A percentile compares a stretch with the other conserved stretches of the same genome.
phyloP scores from a whole-genome alignment of 2,888 invertebrate genomes.

The Acanthosoma haemorrhoidale region DNA sequence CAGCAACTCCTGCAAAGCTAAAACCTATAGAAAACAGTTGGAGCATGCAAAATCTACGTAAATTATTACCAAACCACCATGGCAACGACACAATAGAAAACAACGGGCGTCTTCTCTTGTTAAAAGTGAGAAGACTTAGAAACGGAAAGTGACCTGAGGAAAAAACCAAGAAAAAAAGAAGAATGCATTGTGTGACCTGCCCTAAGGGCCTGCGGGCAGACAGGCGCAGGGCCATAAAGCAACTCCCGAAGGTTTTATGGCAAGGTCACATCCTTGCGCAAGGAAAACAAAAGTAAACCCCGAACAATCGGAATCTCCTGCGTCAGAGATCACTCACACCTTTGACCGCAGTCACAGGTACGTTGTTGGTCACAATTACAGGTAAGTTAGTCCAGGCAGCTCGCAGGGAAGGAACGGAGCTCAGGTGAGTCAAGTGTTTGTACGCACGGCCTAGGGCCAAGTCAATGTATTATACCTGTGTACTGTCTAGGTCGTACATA shows the following conservation, averaged over 20 bases:
- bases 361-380: background rate
- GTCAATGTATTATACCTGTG: no score
- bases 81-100: no score
- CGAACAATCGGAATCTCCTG: background rate
- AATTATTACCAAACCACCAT: no score
- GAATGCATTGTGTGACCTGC: background rate
- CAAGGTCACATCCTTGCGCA: background rate
- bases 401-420: background rate
- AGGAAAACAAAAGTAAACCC: slow-evolving; percentile 2
- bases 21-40: no score
- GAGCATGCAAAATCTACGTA: no score
- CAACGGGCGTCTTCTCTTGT: no score
- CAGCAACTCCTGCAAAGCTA: no score
- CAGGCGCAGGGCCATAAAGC: background rate
- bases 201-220: background rate
- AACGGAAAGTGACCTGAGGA: background rate
- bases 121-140: background rate
- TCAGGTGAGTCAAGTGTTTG: background rate
- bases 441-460: no score
- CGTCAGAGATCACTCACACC: background rate
- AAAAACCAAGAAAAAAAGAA: no score
- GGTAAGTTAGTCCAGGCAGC: background rate
- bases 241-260: background rate
- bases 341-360: background rate
- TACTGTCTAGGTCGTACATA: no score